Evolutionary conservation across 1,140 invertebrate genomes (phyloP), one percentile per base, ranked within the genome.

Genomic region (Apis dorsata): DNA sequence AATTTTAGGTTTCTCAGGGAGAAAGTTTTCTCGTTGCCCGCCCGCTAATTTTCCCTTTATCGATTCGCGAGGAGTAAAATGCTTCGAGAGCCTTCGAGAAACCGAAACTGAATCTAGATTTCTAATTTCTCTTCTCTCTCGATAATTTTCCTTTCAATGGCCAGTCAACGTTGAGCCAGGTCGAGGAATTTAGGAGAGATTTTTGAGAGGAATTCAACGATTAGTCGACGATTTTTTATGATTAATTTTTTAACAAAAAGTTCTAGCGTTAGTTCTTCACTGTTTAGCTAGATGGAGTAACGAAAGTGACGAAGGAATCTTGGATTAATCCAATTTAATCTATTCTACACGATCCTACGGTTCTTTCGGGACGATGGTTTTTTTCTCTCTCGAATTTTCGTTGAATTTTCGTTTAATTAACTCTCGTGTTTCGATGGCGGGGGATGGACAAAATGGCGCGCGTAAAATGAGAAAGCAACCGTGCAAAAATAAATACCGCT

Each of bases 21-120:
- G 74, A 80, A 82, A 77, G 74, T 82, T 82, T 82, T 77, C 80
- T 82, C 80, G 74, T 82, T 82, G 80, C 73, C 1, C 55, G 80
- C 28, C 53, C 73, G 55, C 65, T 65, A 82, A 82, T 82, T 74
- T 82, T 55, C 24, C 65, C 34, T 63, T 77, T 82, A 82, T 82
- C 70, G 80, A 82, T 77, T 82, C 74, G 70, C 17, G 34, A 65
- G 2, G n/a, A 13, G 60, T 66, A 66, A 81, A 24, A 24, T 24
- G 0, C 24, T 24, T 24, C 24, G 24, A 24, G 24, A 81, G 34
- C 34, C 51, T 44, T 66, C 34, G 21, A 74, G 71, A 57, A 57
- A 75, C 79, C 75, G 72, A 68, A 62, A 63, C 55, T 76, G 55
- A 59, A 76, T 76, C 51, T 53, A 53, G 34, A 68, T 34, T 63